Base-by-base conservation (phyloP, 1,140 invertebrate species). In the Heliconius congener region DNA sequence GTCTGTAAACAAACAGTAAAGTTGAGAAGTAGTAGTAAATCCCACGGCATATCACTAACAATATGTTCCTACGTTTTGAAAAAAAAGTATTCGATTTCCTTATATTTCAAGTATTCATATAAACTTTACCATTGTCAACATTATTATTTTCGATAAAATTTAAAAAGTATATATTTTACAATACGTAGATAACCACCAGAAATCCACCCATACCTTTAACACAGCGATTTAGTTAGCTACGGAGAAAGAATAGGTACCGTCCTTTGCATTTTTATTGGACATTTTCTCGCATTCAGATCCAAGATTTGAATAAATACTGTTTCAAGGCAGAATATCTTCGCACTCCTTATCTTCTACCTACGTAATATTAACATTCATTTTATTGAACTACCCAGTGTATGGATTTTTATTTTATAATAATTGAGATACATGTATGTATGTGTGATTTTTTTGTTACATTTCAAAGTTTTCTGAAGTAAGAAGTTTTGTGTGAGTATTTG, bases 201-300 rank as follows among this genome's bases (percentile, higher is more conserved):
- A 83, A 11, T 85, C 8, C 4, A 16, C 79, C 83, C 80, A 1
- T 30, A 74, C 73, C 80, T 70, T 86, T 86, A 85, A 82, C 78
- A 88, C 80, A 83, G 80, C 86, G 87, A 90, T 88, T 89, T 90
- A 90, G 88, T 91, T 89, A 90, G 86, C 86, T 86, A 80, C 83
- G 80, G 77, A 85, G 86, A 87, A 87, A 90, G 87, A 89, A 87
- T 85, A 87, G 83, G 86, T 87, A 85, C 76, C 75, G 81, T 85
- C 84, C 85, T 91, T 89, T 87, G 89, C 90, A 91, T 92, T 92
- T 92, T 92, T 91, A 92, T 91, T 90, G 88, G 83, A 90, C 87
- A 91, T 90, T 92, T 91, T 89, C 85, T 82, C 83, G 76, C 50
- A 77, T 78, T 86, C 82, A 72, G 79, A 82, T 83, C 81, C 78